These are phyloP conservation scores for Sialis fuliginosa DNA, from an alignment of 2,888 invertebrate species.

Conservation along the genomic window DNA sequence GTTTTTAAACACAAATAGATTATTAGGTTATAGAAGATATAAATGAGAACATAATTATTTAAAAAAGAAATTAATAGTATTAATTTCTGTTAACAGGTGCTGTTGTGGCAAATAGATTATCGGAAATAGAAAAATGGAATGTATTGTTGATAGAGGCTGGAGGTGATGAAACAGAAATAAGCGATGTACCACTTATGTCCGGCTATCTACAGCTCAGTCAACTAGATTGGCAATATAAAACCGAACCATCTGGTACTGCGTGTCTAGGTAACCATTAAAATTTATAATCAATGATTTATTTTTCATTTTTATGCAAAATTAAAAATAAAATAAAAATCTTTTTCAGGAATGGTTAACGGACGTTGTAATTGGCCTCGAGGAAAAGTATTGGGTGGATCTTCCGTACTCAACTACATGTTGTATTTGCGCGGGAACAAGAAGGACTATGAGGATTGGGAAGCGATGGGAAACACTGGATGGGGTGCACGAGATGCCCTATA, in stretches of 20 bases:
- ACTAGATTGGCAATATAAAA: constrained; percentile 86
- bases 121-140: constrained; percentile 64
- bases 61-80: neutral
- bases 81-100: constrained; percentile 37
- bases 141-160: constrained; percentile 72
- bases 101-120: constrained; percentile 67
- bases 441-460: constrained; percentile 85
- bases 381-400: constrained; percentile 79
- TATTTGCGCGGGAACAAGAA: constrained; percentile 75
- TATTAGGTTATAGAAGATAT: too few species aligned
- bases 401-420: constrained; percentile 82
- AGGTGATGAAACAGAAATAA: constrained; percentile 79
- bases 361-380: constrained; percentile 86
- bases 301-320: constrained; percentile 1
- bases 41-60: too few species aligned
- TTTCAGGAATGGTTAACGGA: constrained; percentile 45
- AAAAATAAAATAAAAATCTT: constrained; percentile 3
- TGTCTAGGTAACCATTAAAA: constrained; percentile 46
- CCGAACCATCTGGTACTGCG: constrained; percentile 66
- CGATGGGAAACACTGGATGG: constrained; percentile 78
- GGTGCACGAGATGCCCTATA: constrained; percentile 58
- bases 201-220: constrained; percentile 74
- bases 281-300: neutral
- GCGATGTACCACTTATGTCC: constrained; percentile 74
- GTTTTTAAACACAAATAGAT: too few species aligned